Evolutionary conservation across 2,888 invertebrate genomes (phyloP), one percentile per base, ranked within the genome.

Genomic region (Epiblema foenella): DNA sequence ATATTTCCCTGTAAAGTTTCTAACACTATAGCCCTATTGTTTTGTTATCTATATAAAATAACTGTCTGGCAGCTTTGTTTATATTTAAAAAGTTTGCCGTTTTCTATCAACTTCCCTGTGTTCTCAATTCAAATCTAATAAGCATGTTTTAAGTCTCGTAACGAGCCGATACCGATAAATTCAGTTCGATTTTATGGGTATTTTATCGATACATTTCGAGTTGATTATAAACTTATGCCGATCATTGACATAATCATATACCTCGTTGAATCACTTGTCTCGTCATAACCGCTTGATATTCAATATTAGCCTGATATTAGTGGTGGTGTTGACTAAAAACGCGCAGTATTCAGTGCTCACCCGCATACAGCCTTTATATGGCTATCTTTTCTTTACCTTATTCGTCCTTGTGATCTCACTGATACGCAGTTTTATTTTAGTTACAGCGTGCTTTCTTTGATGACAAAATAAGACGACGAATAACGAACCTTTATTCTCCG

Each of bases 271-370:
- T 10, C 60, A 56, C 39, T 42, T 39, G 66, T 67, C 52, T 39
- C 56, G 46, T 33, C 66, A 71, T 71, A 69, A 62, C 37, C 29
- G 49, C 49, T 54, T 71, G 71, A 62, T 51, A 67, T 60, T 59
- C 33, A 56, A 49, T 60, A 46, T 46, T 24, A 56, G 42, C n/a
- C n/a, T n/a, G n/a, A n/a, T n/a, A n/a, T n/a, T n/a, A n/a, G n/a
- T 57, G 56, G 29, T 56, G 33, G 17, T 15, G 17, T 29, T 66
- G 64, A 51, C 64, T 52, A 39, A 39, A 64, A 37, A 17, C 37
- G 12, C 39, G 39, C 52, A 54, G 17, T 15, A 58, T 57, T 68
- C 49, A 37, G 49, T 12, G 29, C 18, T 11, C 64, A 10, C 29
- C n/a, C 64, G 52, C 37, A 37, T 64, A 64, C 5, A 52, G 52